Conservation (phyloP, 2,797 vertebrate species). For the Cossypha caffra region DNA sequence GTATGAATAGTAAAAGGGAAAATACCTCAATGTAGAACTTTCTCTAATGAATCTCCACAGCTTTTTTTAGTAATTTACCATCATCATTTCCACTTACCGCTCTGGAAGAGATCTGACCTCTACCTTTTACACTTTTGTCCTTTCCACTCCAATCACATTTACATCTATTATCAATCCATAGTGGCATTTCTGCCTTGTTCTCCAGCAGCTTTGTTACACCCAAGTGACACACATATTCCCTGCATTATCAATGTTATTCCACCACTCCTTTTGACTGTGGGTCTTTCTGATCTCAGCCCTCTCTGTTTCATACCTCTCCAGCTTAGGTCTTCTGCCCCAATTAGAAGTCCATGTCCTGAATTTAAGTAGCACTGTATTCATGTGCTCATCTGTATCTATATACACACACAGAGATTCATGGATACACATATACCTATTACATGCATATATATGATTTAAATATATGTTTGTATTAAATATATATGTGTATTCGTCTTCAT, state of each 20-base stretch:
- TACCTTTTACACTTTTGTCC: neutral
- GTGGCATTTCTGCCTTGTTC: neutral
- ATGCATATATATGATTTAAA: neutral
- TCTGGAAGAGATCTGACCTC: neutral
- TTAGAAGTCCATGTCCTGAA: neutral
- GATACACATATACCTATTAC: neutral
- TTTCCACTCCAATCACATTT: fast-evolving
- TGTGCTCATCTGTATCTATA: neutral
- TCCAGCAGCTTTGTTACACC: neutral
- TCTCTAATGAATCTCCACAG: neutral
- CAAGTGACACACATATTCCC: neutral
- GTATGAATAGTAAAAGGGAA: neutral
- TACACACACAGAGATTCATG: fast-evolving
- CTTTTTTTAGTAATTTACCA: neutral
- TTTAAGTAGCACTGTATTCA: neutral
- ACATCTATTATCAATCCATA: neutral
- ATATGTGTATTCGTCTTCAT: neutral
- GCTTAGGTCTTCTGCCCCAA: neutral
- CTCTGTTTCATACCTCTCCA: neutral
- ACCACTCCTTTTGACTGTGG: neutral
- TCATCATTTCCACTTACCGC: neutral
- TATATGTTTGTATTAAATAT: neutral
- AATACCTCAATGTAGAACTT: neutral
- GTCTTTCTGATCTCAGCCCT: neutral
- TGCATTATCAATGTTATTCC: neutral